Evolutionary conservation across 2,888 invertebrate genomes (phyloP), one percentile per base, ranked within the genome.

Genomic region (Polyommatus iphigenia): DNA sequence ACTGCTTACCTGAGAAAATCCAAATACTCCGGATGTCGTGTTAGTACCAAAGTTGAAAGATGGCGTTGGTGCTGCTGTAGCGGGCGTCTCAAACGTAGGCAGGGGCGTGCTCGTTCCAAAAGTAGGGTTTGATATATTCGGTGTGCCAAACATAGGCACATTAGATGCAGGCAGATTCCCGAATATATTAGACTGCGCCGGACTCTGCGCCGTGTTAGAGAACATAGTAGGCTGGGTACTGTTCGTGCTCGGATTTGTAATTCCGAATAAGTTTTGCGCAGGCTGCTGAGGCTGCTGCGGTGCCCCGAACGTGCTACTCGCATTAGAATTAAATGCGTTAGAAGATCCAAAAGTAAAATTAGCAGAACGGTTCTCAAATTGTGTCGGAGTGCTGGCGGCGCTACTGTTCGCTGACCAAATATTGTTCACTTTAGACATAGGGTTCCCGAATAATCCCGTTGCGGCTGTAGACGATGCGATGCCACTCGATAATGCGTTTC

Each of bases 1-100:
- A 20, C 20, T 71, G 62, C 46, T 84, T 85, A 91, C 92, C 88
- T 92, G 91, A 79, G 89, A 89, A 84, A 92, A 92, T 79, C 90
- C 90, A 79, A 92, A 91, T 32, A 91, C 84, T 20, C 83, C 85
- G 3, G 86, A 72, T 10, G 85, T 57, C 76, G 84, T 78, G 62
- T 81, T 79, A 18, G 86, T 81, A 20, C 90, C 89, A 80, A 92
- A 93, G 82, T 85, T 90, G 80, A 91, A 92, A 0, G 88, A 81
- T 3, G 88, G 85, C 3, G 87, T 81, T 1, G 86, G 83, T 8
- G 86, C 82, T 7, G 86, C 82, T 0, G 86, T 83, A 3, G 86
- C 71, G 0, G 87, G 82, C 50, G 87, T 79, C 41, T 89, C 90
- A 80, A 91, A 91, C 4, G 87, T 78, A 32, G 89, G 83, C 20